Evolutionary conservation across 2,888 invertebrate species (phyloP).

Genomic region (Andricus curvator): DNA sequence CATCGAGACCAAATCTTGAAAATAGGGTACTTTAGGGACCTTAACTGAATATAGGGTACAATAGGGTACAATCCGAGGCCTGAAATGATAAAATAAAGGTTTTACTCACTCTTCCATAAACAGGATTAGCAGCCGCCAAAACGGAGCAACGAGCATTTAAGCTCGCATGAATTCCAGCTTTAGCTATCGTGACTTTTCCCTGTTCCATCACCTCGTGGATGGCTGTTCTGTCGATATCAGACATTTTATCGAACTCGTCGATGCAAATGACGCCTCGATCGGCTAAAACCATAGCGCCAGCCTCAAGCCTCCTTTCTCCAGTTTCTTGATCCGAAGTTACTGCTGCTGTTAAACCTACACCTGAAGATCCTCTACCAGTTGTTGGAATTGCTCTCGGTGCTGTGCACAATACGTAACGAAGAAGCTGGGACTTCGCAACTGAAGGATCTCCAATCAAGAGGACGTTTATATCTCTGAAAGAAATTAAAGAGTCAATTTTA

Average conservation of each 20-base stretch:
- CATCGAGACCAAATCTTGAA: no score
- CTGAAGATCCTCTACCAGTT: constrained; percentile 98
- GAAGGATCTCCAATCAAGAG: constrained; percentile 99
- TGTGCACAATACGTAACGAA: constrained; percentile 95
- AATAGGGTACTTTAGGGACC: no score
- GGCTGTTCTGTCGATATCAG: constrained; percentile 98
- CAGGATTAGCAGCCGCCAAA: constrained; percentile 99
- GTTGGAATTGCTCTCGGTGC: constrained; percentile 98
- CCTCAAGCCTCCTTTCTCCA: constrained; percentile 92
- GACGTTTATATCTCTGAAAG: constrained; percentile 88
- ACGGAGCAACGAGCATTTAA: constrained; percentile 98
- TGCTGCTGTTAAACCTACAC: constrained; percentile 99
- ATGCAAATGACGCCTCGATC: constrained; percentile 98
- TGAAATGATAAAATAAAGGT: not conserved
- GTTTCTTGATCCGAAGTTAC: constrained; percentile 98
- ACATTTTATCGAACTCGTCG: constrained; percentile 99
- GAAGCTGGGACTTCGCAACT: constrained; percentile 97
- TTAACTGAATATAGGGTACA: no score
- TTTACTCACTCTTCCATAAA: constrained; percentile 91
- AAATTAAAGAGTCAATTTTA: not conserved
- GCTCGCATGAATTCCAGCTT: constrained; percentile 99
- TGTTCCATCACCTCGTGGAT: constrained; percentile 99
- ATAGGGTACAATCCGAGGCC: no score
- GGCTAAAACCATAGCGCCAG: constrained; percentile 99
- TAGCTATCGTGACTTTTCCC: constrained; percentile 97